A percentile compares a stretch with the other conserved stretches of the same genome.
Conservation (phyloP, 1,140 invertebrate genomes). For the Coenobita brevimanus region DNA sequence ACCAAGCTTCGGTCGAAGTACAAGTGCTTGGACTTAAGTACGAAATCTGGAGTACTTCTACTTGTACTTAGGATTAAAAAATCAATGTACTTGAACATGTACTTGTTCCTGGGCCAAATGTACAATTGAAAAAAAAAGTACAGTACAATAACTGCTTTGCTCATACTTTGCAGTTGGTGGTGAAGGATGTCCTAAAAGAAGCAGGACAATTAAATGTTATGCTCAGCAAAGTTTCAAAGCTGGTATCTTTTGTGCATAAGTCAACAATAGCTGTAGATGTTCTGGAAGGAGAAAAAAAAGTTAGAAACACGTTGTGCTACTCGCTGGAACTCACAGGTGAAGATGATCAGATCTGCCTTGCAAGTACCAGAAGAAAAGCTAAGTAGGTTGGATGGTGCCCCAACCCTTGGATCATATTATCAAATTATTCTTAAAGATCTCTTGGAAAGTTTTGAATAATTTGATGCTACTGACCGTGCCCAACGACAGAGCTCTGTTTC, state of each 20-base stretch:
- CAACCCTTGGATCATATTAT: not conserved
- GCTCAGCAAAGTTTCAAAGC: constrained; percentile 14
- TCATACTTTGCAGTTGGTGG: constrained; percentile 27
- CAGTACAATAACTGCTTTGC: constrained; percentile 23
- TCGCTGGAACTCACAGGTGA: constrained; percentile 32
- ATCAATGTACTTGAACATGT: too few species aligned
- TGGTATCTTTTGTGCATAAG: constrained; percentile 10
- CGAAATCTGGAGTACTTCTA: too few species aligned
- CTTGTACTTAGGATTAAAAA: too few species aligned
- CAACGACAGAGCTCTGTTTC: too few species aligned
- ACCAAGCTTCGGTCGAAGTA: too few species aligned
- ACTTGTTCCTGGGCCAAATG: too few species aligned
- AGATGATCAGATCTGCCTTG: constrained; percentile 12
- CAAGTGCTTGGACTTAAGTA: too few species aligned
- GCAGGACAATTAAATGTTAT: not conserved
- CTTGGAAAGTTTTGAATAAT: too few species aligned
- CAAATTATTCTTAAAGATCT: not conserved
- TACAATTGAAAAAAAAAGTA: too few species aligned
- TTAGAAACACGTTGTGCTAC: constrained; percentile 18
- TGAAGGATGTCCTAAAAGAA: constrained; percentile 9
- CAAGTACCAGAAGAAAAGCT: too few species aligned
- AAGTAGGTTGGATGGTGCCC: not conserved
- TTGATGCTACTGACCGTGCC: too few species aligned
- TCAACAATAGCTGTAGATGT: too few species aligned
- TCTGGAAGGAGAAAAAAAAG: not conserved